These are phyloP conservation scores for Apostichopus japonicus DNA, from an alignment of 35 echinoderm and acorn worm genomes.

Conservation along the genomic window DNA sequence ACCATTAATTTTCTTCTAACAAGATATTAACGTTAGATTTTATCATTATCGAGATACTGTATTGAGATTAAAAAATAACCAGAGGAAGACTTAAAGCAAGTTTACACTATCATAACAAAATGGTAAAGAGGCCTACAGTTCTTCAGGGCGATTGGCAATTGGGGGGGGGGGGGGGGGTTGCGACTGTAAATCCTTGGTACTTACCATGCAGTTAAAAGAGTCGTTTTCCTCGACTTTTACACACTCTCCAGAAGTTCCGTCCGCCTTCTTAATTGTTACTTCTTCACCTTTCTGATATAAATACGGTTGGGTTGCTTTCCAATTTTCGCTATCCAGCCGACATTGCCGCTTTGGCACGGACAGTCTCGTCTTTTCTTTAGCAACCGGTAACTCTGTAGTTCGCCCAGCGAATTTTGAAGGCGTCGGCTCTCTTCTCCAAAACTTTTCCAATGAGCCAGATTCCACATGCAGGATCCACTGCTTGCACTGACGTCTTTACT, in stretches of 20 bases:
- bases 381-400: not conserved
- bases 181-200: too few species aligned
- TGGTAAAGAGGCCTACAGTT: too few species aligned
- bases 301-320: not conserved
- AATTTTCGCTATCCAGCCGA: not conserved
- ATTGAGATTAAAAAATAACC: too few species aligned
- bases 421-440: not conserved
- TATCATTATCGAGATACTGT: too few species aligned
- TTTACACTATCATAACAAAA: too few species aligned
- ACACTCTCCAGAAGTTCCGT: not conserved
- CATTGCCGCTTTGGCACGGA: not conserved
- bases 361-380: not conserved
- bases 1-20: too few species aligned
- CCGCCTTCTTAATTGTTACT: not conserved
- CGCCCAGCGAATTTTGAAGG: not conserved
- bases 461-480: slow-evolving; percentile 29
- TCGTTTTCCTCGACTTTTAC: not conserved
- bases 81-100: too few species aligned
- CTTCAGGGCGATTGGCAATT: too few species aligned
- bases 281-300: not conserved
- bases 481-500: too few species aligned
- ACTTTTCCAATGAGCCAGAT: slow-evolving; percentile 2
- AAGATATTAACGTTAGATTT: too few species aligned
- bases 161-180: too few species aligned
- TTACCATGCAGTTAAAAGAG: too few species aligned